Percentiles rank a stretch among this genome's conserved stretches.
Conservation (phyloP, 1,140 invertebrate species). For the Cylas formicarius region DNA sequence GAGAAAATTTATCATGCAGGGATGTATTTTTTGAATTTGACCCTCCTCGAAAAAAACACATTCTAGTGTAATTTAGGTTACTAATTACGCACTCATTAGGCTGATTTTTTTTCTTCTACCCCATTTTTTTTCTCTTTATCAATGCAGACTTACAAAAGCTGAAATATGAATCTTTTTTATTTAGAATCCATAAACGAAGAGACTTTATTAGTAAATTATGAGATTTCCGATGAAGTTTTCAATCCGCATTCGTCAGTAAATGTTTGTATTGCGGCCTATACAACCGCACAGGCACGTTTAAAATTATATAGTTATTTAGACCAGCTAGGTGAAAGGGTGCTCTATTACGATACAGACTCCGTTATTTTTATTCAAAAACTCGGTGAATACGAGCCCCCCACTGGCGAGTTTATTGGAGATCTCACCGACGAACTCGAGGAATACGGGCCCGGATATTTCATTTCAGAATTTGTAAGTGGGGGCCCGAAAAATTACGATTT, state of each 20-base stretch:
- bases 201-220: constrained; percentile 7
- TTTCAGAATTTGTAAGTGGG: constrained; percentile 29
- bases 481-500: constrained; percentile 39
- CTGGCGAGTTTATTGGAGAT: constrained; percentile 32
- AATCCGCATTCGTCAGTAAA: constrained; percentile 23
- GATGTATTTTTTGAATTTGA: too few relatives aligned
- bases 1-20: too few relatives aligned
- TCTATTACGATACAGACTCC: constrained; percentile 37
- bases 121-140: too few relatives aligned
- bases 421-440: constrained; percentile 32
- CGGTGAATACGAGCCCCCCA: constrained; percentile 18
- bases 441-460: constrained; percentile 32
- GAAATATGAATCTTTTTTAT: too few relatives aligned
- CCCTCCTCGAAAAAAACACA: too few relatives aligned
- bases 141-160: too few relatives aligned
- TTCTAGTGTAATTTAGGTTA: too few relatives aligned
- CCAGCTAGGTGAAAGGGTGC: constrained; percentile 4
- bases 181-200: too few relatives aligned
- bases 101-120: too few relatives aligned
- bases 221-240: constrained; percentile 6
- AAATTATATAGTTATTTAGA: constrained; percentile 17
- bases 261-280: constrained; percentile 37
- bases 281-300: constrained; percentile 33
- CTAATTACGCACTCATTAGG: too few relatives aligned
- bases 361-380: constrained; percentile 9